Percentiles rank a stretch among this genome's conserved stretches.
phyloP scores from a whole-genome alignment of 2,888 invertebrate species.

The Ichneumoninae sp. region DNA sequence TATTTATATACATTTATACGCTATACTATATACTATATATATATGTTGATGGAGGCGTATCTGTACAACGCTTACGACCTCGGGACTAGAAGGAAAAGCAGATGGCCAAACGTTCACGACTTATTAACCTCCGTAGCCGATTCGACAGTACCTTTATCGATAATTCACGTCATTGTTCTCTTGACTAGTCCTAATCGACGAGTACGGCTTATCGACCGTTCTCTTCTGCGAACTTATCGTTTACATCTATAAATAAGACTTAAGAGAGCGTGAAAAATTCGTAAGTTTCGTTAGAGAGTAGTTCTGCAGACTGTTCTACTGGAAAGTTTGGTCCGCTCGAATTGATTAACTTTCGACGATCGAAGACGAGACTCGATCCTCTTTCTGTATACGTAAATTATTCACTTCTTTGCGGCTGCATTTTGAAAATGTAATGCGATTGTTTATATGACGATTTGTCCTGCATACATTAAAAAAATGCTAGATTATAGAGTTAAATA shows the following conservation, averaged over 20 bases:
- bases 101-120: conserved; percentile 49
- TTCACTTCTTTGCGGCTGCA: too few species aligned
- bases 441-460: too few species aligned
- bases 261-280: background rate
- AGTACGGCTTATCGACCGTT: conserved; percentile 28
- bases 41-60: background rate
- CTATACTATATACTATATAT: too few species aligned
- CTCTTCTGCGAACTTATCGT: conserved; percentile 3
- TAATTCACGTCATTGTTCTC: conserved; percentile 32
- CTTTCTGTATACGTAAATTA: too few species aligned
- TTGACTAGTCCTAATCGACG: conserved; percentile 24
- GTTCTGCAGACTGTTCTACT: background rate
- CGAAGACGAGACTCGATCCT: too few species aligned
- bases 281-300: background rate
- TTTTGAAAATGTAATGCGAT: too few species aligned
- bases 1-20: too few species aligned
- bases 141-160: conserved; percentile 31
- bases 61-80: conserved; percentile 29
- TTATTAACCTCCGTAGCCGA: conserved; percentile 48
- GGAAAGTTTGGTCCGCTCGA: background rate
- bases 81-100: conserved; percentile 51
- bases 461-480: too few species aligned
- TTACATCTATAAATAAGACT: background rate
- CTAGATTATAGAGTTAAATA: background rate
- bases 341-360: too few species aligned